Percentiles rank a stretch among this genome's conserved stretches.
These are phyloP conservation scores for Corvus cornix DNA, from an alignment of 2,113 vertebrate species.

Conservation along the genomic window DNA sequence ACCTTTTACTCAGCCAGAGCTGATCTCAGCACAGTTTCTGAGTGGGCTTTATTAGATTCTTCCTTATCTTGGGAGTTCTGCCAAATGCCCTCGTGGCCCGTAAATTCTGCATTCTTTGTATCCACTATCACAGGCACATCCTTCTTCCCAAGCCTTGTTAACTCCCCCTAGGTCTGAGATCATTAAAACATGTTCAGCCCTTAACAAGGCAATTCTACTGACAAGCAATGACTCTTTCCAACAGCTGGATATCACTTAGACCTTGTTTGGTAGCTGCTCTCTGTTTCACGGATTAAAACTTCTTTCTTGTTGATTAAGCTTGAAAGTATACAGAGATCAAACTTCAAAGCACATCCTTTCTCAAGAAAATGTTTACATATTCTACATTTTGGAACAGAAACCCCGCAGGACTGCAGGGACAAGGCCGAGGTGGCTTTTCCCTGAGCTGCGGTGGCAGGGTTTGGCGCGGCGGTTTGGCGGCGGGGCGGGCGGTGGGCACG, in stretches of 20 bases:
- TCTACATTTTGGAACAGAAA: not conserved
- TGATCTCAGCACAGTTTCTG: not conserved
- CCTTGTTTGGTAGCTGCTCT: not conserved
- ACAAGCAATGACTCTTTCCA: not conserved
- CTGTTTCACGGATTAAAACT: not conserved
- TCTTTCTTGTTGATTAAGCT: not conserved
- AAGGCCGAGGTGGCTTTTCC: not conserved
- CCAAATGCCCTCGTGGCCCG: not conserved
- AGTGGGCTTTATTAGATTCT: not conserved
- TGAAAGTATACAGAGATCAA: not conserved
- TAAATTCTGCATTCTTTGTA: not conserved
- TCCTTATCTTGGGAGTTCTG: not conserved
- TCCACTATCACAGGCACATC: not conserved
- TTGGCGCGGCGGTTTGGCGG: fast-evolving
- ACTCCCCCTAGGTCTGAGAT: no score
- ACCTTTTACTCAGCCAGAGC: not conserved
- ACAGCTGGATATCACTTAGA: not conserved
- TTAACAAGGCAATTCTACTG: not conserved
- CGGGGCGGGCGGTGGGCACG: fast-evolving
- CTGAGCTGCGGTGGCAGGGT: fast-evolving
- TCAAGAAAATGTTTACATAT: not conserved
- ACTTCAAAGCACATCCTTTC: not conserved
- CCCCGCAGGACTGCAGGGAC: no score
- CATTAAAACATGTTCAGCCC: not conserved
- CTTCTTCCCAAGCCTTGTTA: not conserved